Percentiles rank a stretch among this genome's conserved stretches.
Evolutionary conservation across 2,113 vertebrate species (phyloP).

Genomic region (Jacana jacana): DNA sequence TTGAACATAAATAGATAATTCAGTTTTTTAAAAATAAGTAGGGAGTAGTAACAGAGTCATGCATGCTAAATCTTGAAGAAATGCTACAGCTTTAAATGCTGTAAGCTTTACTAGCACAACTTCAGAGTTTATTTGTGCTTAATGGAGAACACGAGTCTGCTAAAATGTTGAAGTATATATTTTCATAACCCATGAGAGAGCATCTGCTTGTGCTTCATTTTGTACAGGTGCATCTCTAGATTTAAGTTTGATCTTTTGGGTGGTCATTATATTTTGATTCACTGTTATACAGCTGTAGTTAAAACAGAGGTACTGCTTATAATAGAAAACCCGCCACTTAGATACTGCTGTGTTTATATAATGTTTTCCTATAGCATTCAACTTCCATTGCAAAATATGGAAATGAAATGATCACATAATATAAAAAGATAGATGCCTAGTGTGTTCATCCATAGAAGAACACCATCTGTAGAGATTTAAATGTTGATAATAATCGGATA

Average conservation of each 20-base stretch:
- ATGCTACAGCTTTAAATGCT: neutral
- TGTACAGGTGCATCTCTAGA: neutral
- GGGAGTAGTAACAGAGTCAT: neutral
- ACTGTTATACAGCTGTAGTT: neutral
- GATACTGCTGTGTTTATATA: neutral
- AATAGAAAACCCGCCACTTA: neutral
- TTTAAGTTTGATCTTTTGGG: neutral
- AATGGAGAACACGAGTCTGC: neutral
- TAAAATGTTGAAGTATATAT: neutral
- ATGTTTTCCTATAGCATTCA: neutral
- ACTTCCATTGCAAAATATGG: neutral
- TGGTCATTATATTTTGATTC: neutral
- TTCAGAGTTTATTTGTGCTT: neutral
- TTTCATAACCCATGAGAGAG: neutral
- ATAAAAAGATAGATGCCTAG: neutral
- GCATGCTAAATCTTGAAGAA: neutral
- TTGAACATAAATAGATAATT: conserved; percentile 15
- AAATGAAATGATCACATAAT: neutral
- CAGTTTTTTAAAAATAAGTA: neutral
- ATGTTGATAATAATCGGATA: neutral
- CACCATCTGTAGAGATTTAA: neutral
- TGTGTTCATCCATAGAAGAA: neutral
- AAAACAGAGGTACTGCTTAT: neutral
- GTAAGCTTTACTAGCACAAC: neutral
- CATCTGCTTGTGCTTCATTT: neutral